Percentiles rank a stretch among this genome's conserved stretches.
These are phyloP conservation scores for Peromyscus eremicus DNA, from an alignment of 2,797 vertebrate species.

Conservation along the genomic window DNA sequence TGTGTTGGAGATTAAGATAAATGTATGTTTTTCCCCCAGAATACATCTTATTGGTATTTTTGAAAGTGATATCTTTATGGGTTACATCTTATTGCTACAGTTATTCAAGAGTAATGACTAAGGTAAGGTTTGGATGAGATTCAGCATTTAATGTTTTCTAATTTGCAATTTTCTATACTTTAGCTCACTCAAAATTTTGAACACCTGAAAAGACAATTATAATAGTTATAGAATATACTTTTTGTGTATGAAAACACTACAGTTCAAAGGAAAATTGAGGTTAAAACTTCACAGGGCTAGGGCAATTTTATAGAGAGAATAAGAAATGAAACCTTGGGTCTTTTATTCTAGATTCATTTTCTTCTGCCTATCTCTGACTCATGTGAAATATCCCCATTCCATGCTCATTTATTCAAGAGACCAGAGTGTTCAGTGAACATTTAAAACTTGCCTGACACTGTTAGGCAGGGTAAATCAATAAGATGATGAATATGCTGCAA, in stretches of 20 bases:
- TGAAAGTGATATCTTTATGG: neutral
- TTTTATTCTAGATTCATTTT: neutral
- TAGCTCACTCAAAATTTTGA: neutral
- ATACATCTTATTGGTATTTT: neutral
- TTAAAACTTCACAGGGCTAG: neutral
- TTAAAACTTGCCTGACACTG: neutral
- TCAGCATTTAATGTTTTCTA: conserved; percentile 27
- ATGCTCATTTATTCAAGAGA: neutral
- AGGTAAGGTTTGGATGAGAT: neutral
- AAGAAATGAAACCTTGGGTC: neutral
- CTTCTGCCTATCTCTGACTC: neutral
- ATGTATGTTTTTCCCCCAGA: neutral
- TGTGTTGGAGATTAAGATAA: neutral
- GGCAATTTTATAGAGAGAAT: neutral
- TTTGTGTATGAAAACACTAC: neutral
- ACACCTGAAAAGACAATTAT: neutral
- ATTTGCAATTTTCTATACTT: neutral
- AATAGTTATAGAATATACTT: neutral
- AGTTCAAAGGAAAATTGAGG: neutral
- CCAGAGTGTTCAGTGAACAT: neutral
- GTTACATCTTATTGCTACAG: neutral
- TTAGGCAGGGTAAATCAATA: neutral
- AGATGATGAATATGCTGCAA: neutral
- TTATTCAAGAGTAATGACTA: neutral
- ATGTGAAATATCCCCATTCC: neutral